phyloP scores from a whole-genome alignment of 2,888 invertebrate species.

The Serripes groenlandicus region DNA sequence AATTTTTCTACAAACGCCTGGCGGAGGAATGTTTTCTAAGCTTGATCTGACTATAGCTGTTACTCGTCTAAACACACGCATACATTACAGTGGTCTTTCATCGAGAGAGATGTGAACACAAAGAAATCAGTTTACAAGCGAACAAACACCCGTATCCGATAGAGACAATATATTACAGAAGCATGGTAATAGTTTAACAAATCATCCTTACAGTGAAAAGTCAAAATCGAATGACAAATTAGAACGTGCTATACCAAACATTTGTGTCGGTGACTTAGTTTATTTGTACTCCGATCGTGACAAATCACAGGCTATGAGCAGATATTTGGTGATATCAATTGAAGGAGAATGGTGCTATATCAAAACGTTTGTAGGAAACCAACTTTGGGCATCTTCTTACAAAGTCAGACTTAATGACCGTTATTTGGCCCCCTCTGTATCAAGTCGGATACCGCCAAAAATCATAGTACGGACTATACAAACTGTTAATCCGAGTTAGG shows the following conservation, averaged over 20 bases:
- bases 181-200: not conserved
- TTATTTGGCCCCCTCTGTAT: constrained; percentile 1
- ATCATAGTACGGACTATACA: no score
- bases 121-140: constrained; percentile 65
- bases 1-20: constrained; percentile 57
- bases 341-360: constrained; percentile 35
- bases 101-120: constrained; percentile 67
- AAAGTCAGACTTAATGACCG: constrained; percentile 25
- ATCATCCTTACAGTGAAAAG: constrained; percentile 24
- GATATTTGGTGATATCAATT: constrained; percentile 25
- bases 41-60: constrained; percentile 6
- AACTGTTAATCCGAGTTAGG: not conserved
- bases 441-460: no score
- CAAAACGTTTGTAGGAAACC: constrained; percentile 26
- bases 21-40: not conserved
- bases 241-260: not conserved
- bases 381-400: constrained; percentile 16
- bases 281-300: constrained; percentile 19
- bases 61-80: constrained; percentile 40
- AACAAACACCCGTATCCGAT: constrained; percentile 22
- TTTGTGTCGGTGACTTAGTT: constrained; percentile 27
- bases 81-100: constrained; percentile 62
- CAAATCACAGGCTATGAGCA: constrained; percentile 8
- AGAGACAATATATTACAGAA: constrained; percentile 15
- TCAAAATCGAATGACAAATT: not conserved